A percentile compares a stretch with the other conserved stretches of the same genome.
phyloP scores from a whole-genome alignment of 1,140 invertebrate genomes.

The Ridgeia piscesae region DNA sequence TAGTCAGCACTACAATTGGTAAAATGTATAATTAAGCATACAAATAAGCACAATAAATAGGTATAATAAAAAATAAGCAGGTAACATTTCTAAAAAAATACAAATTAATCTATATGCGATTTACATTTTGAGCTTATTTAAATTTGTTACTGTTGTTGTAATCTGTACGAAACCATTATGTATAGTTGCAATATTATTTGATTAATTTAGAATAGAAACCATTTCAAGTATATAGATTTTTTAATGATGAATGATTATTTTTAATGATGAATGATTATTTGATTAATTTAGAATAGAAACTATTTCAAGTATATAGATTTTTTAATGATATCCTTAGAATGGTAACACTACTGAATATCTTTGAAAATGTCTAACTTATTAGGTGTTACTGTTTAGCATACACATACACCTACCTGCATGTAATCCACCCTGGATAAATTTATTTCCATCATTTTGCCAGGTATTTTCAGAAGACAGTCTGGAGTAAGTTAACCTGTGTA shows the following conservation, averaged over 20 bases:
- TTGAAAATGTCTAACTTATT: background rate
- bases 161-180: background rate
- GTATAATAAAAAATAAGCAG: too few species aligned
- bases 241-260: too few species aligned
- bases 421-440: constrained; percentile 54
- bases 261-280: too few species aligned
- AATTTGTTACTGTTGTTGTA: background rate
- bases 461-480: background rate
- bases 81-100: too few species aligned
- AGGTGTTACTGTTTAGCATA: background rate
- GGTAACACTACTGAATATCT: background rate
- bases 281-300: too few species aligned
- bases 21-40: too few species aligned
- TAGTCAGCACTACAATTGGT: too few species aligned
- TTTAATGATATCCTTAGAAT: background rate
- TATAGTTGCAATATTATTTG: background rate
- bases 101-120: background rate
- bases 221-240: too few species aligned
- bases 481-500: background rate
- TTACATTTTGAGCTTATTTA: background rate
- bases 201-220: too few species aligned
- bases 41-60: too few species aligned
- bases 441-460: constrained; percentile 55
- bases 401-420: constrained; percentile 41
- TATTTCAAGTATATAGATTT: too few species aligned